Percentiles rank a stretch among this genome's conserved stretches.
Evolutionary conservation across 2,888 invertebrate genomes (phyloP).

Genomic region (Leptogaster cylindrica): DNA sequence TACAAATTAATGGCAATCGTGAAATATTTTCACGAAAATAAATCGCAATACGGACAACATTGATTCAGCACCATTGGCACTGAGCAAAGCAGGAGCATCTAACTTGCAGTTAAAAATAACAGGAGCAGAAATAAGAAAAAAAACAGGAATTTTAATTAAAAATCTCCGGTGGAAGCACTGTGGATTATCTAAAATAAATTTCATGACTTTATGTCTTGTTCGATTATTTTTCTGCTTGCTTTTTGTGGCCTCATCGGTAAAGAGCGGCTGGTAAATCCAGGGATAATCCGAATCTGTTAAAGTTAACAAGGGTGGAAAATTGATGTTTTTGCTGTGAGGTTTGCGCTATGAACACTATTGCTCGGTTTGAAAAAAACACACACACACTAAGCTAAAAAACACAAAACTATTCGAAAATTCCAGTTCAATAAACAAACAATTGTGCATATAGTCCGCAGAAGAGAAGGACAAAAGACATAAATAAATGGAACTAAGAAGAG

Average conservation of each 20-base stretch:
- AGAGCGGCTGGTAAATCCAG: neutral
- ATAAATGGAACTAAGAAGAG: neutral
- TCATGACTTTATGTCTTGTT: constrained; percentile 26
- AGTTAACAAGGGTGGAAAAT: constrained; percentile 32
- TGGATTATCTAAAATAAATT: constrained; percentile 36
- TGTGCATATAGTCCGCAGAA: no score
- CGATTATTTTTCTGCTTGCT: constrained; percentile 25
- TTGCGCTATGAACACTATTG: neutral
- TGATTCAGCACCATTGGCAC: neutral
- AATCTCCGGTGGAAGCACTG: constrained; percentile 4
- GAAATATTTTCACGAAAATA: constrained; percentile 24
- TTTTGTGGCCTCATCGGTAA: neutral
- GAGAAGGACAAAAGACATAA: no score
- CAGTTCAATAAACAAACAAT: constrained; percentile 7
- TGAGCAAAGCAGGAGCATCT: neutral
- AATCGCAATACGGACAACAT: constrained; percentile 26
- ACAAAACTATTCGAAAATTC: neutral
- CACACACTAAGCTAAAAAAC: no score
- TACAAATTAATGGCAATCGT: constrained; percentile 22
- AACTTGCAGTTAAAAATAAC: constrained; percentile 1
- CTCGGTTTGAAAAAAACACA: no score
- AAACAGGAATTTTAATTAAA: constrained; percentile 19
- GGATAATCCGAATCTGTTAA: constrained; percentile 33
- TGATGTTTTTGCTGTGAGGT: constrained; percentile 7
- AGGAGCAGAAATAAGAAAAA: neutral